Conservation (phyloP, 2,888 invertebrate species). For the Rhopalosiphum nymphaeae region DNA sequence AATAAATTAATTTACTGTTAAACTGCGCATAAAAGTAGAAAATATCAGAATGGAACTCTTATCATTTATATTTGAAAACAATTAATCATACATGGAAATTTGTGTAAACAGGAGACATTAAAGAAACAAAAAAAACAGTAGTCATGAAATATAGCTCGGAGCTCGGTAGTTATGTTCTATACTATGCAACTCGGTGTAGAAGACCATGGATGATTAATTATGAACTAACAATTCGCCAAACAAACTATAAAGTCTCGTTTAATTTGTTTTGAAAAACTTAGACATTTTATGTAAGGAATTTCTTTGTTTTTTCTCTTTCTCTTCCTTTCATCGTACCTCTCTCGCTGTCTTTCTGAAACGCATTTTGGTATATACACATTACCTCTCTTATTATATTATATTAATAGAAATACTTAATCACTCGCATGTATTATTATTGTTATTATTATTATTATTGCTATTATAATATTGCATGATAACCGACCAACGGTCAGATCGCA, state of each 20-base stretch:
- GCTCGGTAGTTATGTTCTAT: neutral
- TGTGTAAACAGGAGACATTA: neutral
- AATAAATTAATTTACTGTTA: neutral
- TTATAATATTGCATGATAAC: neutral
- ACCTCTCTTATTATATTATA: neutral
- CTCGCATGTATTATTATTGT: neutral
- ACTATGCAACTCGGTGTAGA: neutral
- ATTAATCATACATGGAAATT: conserved; percentile 9
- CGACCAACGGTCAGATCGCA: neutral
- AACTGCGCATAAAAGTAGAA: neutral
- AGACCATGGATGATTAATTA: conserved; percentile 16
- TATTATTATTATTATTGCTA: neutral
- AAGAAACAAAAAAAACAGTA: neutral
- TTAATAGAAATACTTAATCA: conserved; percentile 5
- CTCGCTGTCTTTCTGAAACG: neutral
- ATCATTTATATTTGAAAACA: conserved; percentile 7
- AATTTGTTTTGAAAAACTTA: conserved; percentile 17
- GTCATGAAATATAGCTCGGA: conserved; percentile 18
- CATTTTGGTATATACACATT: neutral
- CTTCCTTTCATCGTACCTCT: neutral
- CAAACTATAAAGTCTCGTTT: neutral
- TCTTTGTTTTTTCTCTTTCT: neutral
- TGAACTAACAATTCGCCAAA: neutral
- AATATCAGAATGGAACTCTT: neutral
- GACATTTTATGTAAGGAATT: neutral